phyloP scores from a whole-genome alignment of 2,888 invertebrate species.

The Scotopteryx bipunctaria region DNA sequence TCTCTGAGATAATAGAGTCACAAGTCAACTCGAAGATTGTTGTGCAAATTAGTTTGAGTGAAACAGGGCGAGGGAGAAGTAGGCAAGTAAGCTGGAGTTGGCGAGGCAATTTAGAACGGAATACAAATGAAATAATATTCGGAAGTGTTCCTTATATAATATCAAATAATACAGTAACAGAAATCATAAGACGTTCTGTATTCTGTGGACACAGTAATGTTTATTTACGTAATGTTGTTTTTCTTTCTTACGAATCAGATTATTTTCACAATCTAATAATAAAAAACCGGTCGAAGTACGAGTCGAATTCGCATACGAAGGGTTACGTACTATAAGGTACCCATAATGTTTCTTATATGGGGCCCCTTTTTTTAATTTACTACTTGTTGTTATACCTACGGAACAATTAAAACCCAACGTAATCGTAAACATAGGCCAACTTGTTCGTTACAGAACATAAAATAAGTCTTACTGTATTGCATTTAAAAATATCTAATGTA shows the following conservation, averaged over 20 bases:
- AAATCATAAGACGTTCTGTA: neutral
- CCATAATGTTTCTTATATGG: too few relatives aligned
- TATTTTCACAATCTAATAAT: too few relatives aligned
- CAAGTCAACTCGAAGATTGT: neutral
- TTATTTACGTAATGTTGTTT: neutral
- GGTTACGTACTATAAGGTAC: too few relatives aligned
- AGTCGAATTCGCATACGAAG: too few relatives aligned
- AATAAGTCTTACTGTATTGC: too few relatives aligned
- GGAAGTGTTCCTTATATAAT: neutral
- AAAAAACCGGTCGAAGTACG: too few relatives aligned
- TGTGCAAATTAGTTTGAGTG: constrained; percentile 7
- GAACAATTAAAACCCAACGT: too few relatives aligned
- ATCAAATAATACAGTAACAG: too few relatives aligned
- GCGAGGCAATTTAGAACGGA: constrained; percentile 11
- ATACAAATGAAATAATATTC: constrained; percentile 7
- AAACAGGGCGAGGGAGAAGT: constrained; percentile 6
- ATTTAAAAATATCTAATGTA: constrained; percentile 7
- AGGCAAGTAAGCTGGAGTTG: constrained; percentile 10
- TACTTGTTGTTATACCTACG: too few relatives aligned
- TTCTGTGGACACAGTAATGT: neutral
- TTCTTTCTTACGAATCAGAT: neutral
- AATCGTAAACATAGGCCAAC: too few relatives aligned
- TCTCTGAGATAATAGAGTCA: neutral
- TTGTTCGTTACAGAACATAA: too few relatives aligned
- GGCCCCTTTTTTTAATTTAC: too few relatives aligned